phyloP scores from a whole-genome alignment of 2,113 vertebrate species.

The Erpornis zantholeuca region DNA sequence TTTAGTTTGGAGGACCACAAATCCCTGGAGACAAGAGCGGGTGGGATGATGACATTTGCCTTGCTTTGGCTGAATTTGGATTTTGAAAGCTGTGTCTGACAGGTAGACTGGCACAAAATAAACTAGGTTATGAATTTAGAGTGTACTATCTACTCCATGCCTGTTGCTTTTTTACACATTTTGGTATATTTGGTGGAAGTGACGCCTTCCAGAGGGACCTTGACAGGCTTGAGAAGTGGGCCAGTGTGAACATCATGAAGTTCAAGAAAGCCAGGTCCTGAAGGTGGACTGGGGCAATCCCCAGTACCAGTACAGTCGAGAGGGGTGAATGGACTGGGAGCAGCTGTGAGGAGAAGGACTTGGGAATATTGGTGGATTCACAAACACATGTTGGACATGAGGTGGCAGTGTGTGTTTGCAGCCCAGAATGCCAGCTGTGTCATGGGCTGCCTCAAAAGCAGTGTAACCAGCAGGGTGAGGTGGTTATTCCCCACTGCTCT shows the following conservation, averaged over 20 bases:
- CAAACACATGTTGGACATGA: neutral
- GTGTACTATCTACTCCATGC: neutral
- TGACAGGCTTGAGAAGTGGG: neutral
- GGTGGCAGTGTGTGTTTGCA: neutral
- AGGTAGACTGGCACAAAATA: neutral
- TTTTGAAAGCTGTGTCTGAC: neutral
- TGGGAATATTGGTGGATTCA: neutral
- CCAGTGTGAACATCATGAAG: neutral
- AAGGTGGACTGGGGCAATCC: fast-evolving
- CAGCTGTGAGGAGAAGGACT: neutral
- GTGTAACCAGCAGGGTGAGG: fast-evolving
- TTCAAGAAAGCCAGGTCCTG: neutral
- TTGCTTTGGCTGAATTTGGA: neutral
- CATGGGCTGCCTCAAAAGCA: neutral
- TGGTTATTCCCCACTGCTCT: neutral
- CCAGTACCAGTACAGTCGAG: neutral
- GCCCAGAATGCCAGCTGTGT: neutral
- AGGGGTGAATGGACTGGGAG: neutral
- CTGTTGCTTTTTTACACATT: neutral
- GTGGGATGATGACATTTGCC: neutral
- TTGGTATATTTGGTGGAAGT: neutral
- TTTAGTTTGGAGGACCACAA: neutral
- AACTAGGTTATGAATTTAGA: neutral
- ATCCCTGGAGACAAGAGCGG: neutral
- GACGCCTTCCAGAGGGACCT: neutral